Evolutionary conservation across 1,140 invertebrate species (phyloP), one percentile per base, ranked within the genome.

Genomic region (Ostrea edulis): DNA sequence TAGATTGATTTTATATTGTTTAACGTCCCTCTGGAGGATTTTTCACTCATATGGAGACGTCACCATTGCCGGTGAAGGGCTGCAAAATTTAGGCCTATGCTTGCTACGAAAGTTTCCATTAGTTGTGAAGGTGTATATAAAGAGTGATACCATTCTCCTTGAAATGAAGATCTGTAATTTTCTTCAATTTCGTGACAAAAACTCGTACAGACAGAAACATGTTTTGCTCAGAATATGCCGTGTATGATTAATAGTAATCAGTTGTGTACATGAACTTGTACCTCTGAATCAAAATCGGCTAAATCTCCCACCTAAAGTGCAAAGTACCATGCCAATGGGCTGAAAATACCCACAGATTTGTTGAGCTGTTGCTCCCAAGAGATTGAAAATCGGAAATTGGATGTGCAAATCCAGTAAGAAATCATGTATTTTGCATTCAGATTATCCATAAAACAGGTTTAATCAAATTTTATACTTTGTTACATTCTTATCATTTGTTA

Each of bases 391-490:
- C 68, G 68, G 68, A 77, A 77, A 77, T 77, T 77, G 25, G 68
- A 77, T 35, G 22, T 77, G 68, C 25, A 25, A 77, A 35, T 25
- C 14, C 68, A 29, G 68, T 77, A 14, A 29, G 68, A 35, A 77
- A 77, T 77, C 68, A 77, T 77, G 68, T 77, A 77, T 77, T 77
- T 77, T 77, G 68, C 68, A 77, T 77, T 77, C 68, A 35, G 68
- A 77, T 77, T 77, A 77, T 77, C 68, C 68, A 77, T 35, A 29
- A 35, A 77, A 77, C 68, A 77, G 68, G 68, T 25, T 77, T 77
- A 77, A 77, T 77, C 68, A 77, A 77, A 77, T 25, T 77, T 77
- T 77, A 77, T 77, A 77, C 68, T 77, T 77, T 77, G 68, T 77
- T 29, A 29, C 29, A 29, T 77, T 77, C 68, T 77, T 77, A 77